These are phyloP conservation scores for Drosophila miranda DNA, from an alignment of 1,140 invertebrate genomes.

Conservation along the genomic window DNA sequence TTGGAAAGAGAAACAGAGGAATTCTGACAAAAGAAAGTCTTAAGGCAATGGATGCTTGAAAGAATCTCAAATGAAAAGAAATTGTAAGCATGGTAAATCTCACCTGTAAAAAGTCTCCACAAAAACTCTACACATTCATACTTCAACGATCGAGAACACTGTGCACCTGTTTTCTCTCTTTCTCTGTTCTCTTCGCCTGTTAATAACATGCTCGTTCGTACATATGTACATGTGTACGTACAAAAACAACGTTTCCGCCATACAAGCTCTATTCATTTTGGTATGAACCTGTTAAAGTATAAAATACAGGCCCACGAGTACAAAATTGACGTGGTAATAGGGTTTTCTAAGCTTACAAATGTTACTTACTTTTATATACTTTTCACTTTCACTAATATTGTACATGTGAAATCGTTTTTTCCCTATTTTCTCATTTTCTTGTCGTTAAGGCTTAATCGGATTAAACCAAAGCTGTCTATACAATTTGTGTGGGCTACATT, in stretches of 20 bases:
- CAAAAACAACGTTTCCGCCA: conserved; percentile 8
- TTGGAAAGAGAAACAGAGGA: conserved; percentile 18
- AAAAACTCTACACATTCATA: conserved; percentile 38
- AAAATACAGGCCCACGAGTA: not conserved
- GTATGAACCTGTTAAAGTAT: conserved; percentile 40
- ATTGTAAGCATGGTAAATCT: conserved; percentile 58
- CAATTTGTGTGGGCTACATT: conserved; percentile 35
- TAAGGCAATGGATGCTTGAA: conserved; percentile 18
- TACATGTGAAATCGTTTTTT: conserved; percentile 46
- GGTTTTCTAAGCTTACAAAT: conserved; percentile 58
- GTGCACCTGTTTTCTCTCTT: conserved; percentile 59
- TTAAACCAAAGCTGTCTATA: conserved; percentile 36
- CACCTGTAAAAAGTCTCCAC: conserved; percentile 50
- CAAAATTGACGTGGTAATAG: conserved; percentile 25
- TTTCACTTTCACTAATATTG: conserved; percentile 65
- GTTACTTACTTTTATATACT: conserved; percentile 55
- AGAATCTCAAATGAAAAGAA: conserved; percentile 54
- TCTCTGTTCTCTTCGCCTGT: conserved; percentile 30
- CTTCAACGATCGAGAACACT: conserved; percentile 69
- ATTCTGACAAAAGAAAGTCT: conserved; percentile 50
- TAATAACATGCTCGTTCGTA: conserved; percentile 4
- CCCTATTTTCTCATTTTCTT: conserved; percentile 41
- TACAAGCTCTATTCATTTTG: conserved; percentile 24
- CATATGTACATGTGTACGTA: not conserved
- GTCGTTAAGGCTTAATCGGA: conserved; percentile 36